Base-by-base conservation (phyloP, 2,797 vertebrate species). In the Hephaestus fuliginosus region DNA sequence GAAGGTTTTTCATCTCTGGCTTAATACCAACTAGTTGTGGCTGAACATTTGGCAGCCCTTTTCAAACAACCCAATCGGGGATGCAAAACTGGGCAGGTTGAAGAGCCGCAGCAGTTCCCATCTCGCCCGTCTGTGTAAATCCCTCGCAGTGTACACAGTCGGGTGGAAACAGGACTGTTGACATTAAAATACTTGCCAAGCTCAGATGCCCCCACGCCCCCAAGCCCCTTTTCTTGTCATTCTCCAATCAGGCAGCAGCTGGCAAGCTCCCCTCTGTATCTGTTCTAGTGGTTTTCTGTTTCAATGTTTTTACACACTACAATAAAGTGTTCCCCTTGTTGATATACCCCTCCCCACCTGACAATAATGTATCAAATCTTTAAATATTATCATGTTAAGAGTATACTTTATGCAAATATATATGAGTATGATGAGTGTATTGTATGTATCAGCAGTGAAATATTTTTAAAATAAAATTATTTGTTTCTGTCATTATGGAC, bases 401-500 rank as follows among this genome's bases (percentile, higher is more conserved):
- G 97, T 95, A 91, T 97, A 97, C 96, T 97, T 97, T 98, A 95
- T 95, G 94, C 93, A 95, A 94, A 94, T 98, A 97, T 97, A 94
- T 97, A 97, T 97, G 96, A 95, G 90, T 94, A 92, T 97, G 91
- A 96, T 97, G 97, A 97, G 96, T 98, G 96, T 98, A 97, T 97
- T 96, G 97, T 98, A 97, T 96, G 97, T 98, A 97, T 96, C 97
- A 96, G 95, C 97, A 96, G 97, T 98, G 96, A 95, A 97, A 97
- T 98, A 98, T 98, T 99, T 99, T 98, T 98, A 95, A 97, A 97
- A 98, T 98, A 98, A 97, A 97, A 94, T 86, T 89, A 92, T 92
- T 94, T 96, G 96, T 97, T 96, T 96, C 96, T 95, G 96, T 97
- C 91, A 82, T 66, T 39, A 52, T 63, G 57, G 69, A 53, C 15